These are phyloP conservation scores for Mantis religiosa DNA, from an alignment of 2,888 invertebrate genomes.

Conservation along the genomic window DNA sequence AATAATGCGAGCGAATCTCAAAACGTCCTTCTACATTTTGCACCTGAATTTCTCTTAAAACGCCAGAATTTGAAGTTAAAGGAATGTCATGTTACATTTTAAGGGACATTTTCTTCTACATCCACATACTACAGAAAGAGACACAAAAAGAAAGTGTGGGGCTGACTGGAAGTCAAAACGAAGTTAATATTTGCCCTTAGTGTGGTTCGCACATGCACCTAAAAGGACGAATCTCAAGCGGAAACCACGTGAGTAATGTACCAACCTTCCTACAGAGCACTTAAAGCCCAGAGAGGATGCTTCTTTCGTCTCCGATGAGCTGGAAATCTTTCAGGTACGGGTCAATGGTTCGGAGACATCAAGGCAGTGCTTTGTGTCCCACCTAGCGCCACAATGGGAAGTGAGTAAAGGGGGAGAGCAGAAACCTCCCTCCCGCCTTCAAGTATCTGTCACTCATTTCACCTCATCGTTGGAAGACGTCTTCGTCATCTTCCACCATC, in stretches of 20 bases:
- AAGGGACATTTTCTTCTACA: too few relatives aligned
- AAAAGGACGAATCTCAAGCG: background rate
- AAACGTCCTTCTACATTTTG: too few relatives aligned
- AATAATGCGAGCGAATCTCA: too few relatives aligned
- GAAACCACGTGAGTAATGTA: background rate
- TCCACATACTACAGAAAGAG: background rate
- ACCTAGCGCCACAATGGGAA: background rate
- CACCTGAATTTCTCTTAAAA: too few relatives aligned
- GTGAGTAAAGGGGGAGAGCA: background rate
- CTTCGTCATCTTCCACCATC: background rate
- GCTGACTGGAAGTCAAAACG: background rate
- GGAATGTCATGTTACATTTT: too few relatives aligned
- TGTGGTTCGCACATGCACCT: background rate
- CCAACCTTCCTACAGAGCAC: background rate
- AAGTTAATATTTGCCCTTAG: background rate
- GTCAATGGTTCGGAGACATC: conserved; percentile 1
- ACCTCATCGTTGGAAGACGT: background rate
- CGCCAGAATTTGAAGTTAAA: too few relatives aligned
- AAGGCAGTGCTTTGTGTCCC: background rate
- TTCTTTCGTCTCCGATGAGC: background rate
- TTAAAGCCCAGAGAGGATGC: background rate
- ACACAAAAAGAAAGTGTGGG: background rate
- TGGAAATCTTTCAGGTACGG: conserved; percentile 9
- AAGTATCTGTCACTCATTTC: conserved; percentile 6
- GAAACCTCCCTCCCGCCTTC: background rate